phyloP scores from a whole-genome alignment of 2,797 vertebrate species.

The Pangasius macronema region DNA sequence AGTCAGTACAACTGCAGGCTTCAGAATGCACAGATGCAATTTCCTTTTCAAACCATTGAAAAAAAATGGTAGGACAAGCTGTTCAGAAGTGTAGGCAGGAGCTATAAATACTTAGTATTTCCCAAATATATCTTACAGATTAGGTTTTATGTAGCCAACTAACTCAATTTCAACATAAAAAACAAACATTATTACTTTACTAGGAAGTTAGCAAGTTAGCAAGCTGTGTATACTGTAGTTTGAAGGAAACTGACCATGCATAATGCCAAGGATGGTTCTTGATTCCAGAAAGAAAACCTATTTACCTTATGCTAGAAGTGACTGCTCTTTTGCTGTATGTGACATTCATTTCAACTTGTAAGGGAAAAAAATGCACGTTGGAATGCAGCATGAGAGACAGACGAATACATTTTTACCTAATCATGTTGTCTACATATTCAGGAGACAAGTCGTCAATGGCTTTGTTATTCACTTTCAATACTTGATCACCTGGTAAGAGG shows the following conservation, averaged over 20 bases:
- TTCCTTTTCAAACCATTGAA: not conserved
- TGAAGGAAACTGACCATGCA: not conserved
- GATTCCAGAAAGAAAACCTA: not conserved
- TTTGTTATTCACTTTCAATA: slow-evolving; percentile 85
- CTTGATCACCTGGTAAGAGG: slow-evolving; percentile 85
- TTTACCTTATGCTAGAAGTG: not conserved
- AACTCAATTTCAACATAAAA: not conserved
- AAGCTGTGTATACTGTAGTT: not conserved
- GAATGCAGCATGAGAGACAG: not conserved
- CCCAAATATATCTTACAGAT: not conserved
- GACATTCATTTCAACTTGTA: slow-evolving; percentile 7
- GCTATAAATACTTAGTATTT: not conserved
- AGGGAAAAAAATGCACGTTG: not conserved
- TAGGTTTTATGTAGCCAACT: not conserved
- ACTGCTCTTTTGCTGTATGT: not conserved
- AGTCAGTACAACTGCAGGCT: not conserved
- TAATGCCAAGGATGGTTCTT: not conserved
- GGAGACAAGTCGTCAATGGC: slow-evolving; percentile 76
- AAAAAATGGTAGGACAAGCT: not conserved
- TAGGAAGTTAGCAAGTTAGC: not conserved
- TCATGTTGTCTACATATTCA: slow-evolving; percentile 79
- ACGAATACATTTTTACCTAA: slow-evolving; percentile 77
- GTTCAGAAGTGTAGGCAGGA: not conserved
- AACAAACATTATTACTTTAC: not conserved
- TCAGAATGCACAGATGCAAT: not conserved